A percentile compares a stretch with the other conserved stretches of the same genome.
These are phyloP conservation scores for Ageneiosus marmoratus DNA, from an alignment of 2,113 vertebrate genomes.

Conservation along the genomic window DNA sequence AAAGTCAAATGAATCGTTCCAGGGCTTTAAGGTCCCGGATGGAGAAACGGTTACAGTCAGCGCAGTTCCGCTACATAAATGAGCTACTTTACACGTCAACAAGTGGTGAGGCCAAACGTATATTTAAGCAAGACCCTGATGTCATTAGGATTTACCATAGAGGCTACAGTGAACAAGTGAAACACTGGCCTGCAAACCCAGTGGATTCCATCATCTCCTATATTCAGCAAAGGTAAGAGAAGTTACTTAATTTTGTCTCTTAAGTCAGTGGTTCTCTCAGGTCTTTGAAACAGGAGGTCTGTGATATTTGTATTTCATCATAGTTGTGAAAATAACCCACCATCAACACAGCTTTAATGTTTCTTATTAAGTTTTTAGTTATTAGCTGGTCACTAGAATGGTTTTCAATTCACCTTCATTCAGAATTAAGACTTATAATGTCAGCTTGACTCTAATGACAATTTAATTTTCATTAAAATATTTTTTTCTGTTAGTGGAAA, in stretches of 20 bases:
- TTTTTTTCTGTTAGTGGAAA: not conserved
- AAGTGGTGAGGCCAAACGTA: conserved; percentile 77
- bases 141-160: conserved; percentile 84
- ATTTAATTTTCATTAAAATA: not conserved
- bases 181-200: conserved; percentile 84
- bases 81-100: conserved; percentile 82
- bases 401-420: not conserved
- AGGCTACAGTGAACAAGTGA: conserved; percentile 84
- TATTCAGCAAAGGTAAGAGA: conserved; percentile 79
- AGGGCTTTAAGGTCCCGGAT: conserved; percentile 76
- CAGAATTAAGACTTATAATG: not conserved
- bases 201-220: conserved; percentile 79
- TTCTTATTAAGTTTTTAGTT: not conserved
- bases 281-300: not conserved
- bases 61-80: conserved; percentile 90
- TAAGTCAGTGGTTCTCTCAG: not conserved
- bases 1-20: conserved; percentile 57
- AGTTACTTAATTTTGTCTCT: not conserved
- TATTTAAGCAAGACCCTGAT: conserved; percentile 82
- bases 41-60: conserved; percentile 80
- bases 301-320: not conserved
- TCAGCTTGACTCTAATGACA: not conserved
- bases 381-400: not conserved
- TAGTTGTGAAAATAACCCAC: not conserved
- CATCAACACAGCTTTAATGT: not conserved